Conservation (phyloP, 2,113 vertebrate species). For the Syrrhaptes paradoxus region DNA sequence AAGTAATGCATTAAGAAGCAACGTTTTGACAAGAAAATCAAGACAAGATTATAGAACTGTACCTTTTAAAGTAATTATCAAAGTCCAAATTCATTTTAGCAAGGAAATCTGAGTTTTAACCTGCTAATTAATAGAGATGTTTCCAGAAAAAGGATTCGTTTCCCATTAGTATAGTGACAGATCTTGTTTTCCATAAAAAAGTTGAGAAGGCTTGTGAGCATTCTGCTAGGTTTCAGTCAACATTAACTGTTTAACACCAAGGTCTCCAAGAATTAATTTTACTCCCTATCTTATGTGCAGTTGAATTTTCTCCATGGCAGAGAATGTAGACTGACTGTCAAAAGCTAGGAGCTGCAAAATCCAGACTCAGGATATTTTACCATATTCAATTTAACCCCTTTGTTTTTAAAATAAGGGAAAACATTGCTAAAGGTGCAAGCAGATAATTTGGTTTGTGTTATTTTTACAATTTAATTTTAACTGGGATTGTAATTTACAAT, state of each 20-base stretch:
- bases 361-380: background rate
- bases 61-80: slow-evolving; percentile 3
- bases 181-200: background rate
- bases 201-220: background rate
- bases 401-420: background rate
- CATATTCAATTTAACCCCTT: background rate
- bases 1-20: background rate
- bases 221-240: background rate
- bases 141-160: background rate
- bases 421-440: background rate
- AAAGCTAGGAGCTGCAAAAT: background rate
- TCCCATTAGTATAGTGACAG: background rate
- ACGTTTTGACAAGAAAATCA: slow-evolving; percentile 7
- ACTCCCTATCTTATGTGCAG: background rate
- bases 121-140: background rate
- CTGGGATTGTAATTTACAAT: background rate
- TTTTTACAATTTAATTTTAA: background rate
- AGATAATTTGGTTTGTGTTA: background rate
- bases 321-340: background rate
- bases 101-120: background rate
- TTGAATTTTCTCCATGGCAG: slow-evolving; percentile 5
- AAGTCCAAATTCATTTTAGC: background rate
- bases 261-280: background rate
- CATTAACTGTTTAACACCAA: background rate
- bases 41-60: background rate